Evolutionary conservation across 1,140 invertebrate genomes (phyloP).

Genomic region (Eumaeus atala): DNA sequence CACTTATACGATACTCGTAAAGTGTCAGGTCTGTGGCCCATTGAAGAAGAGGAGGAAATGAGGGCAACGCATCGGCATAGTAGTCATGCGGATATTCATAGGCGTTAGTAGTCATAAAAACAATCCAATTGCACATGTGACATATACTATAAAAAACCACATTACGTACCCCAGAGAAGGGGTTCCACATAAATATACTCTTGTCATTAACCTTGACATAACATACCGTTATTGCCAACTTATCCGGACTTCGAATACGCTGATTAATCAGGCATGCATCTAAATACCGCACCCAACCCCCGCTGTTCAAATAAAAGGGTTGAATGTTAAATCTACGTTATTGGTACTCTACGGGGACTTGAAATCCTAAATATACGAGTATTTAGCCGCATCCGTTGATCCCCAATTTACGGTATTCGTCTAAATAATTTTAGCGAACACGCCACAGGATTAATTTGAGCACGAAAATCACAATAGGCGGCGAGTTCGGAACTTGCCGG

Average conservation of each 20-base stretch:
- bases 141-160: too few relatives aligned
- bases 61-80: too few relatives aligned
- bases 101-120: too few relatives aligned
- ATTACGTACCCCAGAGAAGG: too few relatives aligned
- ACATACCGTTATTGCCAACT: too few relatives aligned
- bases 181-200: too few relatives aligned
- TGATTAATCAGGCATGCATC: constrained; percentile 32
- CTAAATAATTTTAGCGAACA: constrained; percentile 56
- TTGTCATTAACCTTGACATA: constrained; percentile 37
- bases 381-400: constrained; percentile 52
- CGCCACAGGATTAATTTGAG: constrained; percentile 57
- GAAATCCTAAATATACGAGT: constrained; percentile 58
- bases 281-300: constrained; percentile 19
- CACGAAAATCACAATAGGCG: constrained; percentile 53
- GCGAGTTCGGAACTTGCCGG: constrained; percentile 37
- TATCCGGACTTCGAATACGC: neutral
- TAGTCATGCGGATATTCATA: too few relatives aligned
- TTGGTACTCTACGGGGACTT: constrained; percentile 37
- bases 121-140: too few relatives aligned
- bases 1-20: too few relatives aligned
- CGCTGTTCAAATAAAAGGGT: constrained; percentile 53
- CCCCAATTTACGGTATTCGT: constrained; percentile 52
- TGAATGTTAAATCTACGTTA: constrained; percentile 43
- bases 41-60: too few relatives aligned
- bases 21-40: too few relatives aligned